Evolutionary conservation across 2,797 vertebrate species (phyloP), one percentile per base, ranked within the genome.

Genomic region (Momotus momota): DNA sequence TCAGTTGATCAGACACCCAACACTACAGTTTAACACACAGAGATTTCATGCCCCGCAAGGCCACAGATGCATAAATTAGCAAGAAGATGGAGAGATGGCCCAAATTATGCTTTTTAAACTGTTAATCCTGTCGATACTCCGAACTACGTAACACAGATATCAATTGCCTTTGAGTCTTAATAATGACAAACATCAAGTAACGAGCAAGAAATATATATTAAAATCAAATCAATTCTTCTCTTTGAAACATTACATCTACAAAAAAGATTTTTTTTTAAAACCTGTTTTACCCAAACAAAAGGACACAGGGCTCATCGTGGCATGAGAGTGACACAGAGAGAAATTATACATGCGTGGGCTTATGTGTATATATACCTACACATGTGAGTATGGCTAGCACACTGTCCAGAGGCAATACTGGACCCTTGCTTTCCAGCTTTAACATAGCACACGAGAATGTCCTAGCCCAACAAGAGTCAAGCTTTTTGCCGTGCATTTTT

Each of bases 291-390:
- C 20, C 29, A 40, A 55, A 14, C 33, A 38, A 40, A 18, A 45
- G 9, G 7, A 67, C 8, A 26, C 4, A 35, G 8, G 7, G 31
- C 6, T 62, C 14, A 12, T 35, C 45, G 8, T 20, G 7, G n/a
- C 31, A 35, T 12, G 3, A 87, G 35, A 35, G 8, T 35, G 35
- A 35, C 35, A 35, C 4, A 71, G 14, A 48, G 2, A 88, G 16
- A 60, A 22, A 48, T 6, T 17, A 15, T 52, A 52, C 15, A 5
- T 16, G 7, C 7, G 5, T 12, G 6, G 2, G 31, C 7, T 4
- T 2, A 3, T 18, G 15, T 14, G 3, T 6, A 1, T 11, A 43
- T 3, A 12, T 7, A 22, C 3, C 17, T 3, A 14, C 4, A 20
- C 0, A 19, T 17, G n/a, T 18, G 8, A 65, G 3, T 38, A 38